Evolutionary conservation across 2,113 vertebrate species (phyloP), one percentile per base, ranked within the genome.

Genomic region (Spea bombifrons): DNA sequence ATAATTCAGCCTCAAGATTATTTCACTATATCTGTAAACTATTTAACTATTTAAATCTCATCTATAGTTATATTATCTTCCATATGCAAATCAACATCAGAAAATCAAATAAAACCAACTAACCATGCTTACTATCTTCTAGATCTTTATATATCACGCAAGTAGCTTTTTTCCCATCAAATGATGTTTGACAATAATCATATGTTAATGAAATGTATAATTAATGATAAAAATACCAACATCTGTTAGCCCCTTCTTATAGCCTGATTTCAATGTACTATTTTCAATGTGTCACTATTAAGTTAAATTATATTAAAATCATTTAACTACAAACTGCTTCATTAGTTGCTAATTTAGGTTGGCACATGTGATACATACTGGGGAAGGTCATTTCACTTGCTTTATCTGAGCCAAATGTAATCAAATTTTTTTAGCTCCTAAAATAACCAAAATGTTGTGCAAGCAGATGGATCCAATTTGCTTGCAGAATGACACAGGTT

Each of bases 151-250:
- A 87, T 90, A 89, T 91, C 86, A 87, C 89, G 89, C 86, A 86
- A 86, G 84, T 52, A 67, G 0, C 0, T 77, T 86, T 86, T 89
- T 87, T 87, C 63, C 86, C 88, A 84, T 92, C 89, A 88, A 88
- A 87, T 15, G 63, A 88, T 90, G 89, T 93, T 92, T 92, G 89
- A 92, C 89, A 90, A 92, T 92, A 91, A 89, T 89, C 86, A 57
- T 87, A 92, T 90, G 89, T 92, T 92, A 93, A 93, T 92, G 89
- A 91, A 92, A 92, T 92, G 90, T 90, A 91, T 92, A 91, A 93
- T 92, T 93, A 92, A 92, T 91, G 90, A 89, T 83, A 91, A 91
- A 93, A 92, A 92, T 92, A 91, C 88, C 89, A 93, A 88, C 92
- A 93, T 93, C 92, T 93, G 92, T 90, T 91, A 89, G 88, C 81